Evolutionary conservation across 2,888 invertebrate genomes (phyloP).

Genomic region (Eupeodes luniger): DNA sequence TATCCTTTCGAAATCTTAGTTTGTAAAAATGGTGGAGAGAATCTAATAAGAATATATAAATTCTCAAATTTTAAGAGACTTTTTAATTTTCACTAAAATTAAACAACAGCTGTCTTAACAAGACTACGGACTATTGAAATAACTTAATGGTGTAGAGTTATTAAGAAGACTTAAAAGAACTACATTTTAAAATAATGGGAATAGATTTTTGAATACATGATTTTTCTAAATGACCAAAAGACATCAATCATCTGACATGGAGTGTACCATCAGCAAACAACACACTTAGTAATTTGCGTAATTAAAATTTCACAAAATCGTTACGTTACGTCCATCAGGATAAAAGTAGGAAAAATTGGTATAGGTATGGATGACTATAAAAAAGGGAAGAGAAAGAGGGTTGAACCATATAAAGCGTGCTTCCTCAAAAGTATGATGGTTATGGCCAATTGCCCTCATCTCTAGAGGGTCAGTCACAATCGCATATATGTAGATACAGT

Average conservation of each 20-base stretch:
- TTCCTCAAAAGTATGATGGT: constrained; percentile 24
- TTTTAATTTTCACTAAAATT: too few species aligned
- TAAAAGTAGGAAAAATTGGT: background rate
- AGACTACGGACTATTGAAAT: background rate
- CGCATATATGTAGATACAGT: background rate
- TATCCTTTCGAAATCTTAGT: too few species aligned
- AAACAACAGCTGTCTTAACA: too few species aligned
- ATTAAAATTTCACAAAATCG: constrained; percentile 75
- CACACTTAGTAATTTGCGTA: constrained; percentile 70
- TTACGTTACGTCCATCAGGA: constrained; percentile 11
- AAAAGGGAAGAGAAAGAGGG: background rate
- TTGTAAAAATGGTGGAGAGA: too few species aligned
- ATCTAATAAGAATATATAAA: too few species aligned
- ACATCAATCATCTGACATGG: background rate
- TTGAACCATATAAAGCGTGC: background rate
- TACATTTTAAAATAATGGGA: too few species aligned
- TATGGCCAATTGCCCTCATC: constrained; percentile 41
- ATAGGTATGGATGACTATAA: too few species aligned
- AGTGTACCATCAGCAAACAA: constrained; percentile 14
- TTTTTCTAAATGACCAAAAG: background rate
- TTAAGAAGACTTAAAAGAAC: too few species aligned
- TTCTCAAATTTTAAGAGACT: too few species aligned
- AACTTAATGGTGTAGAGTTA: too few species aligned
- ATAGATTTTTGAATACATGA: too few species aligned
- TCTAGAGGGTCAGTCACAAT: constrained; percentile 41